These are phyloP conservation scores for Pseudotriccus pelzelni DNA, from an alignment of 2,797 vertebrate genomes.

Conservation along the genomic window DNA sequence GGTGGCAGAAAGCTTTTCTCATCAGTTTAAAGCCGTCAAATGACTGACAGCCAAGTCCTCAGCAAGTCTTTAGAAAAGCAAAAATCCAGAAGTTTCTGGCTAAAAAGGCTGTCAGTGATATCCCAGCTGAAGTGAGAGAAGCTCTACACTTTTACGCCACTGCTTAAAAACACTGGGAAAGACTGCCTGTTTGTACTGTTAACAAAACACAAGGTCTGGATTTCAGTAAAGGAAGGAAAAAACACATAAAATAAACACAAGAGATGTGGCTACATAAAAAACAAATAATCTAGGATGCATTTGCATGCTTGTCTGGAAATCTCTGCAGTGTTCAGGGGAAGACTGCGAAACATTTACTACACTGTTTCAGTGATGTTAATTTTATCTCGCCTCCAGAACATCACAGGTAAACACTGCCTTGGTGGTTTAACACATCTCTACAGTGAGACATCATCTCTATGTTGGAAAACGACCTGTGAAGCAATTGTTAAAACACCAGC, in stretches of 20 bases:
- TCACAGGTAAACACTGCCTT: background rate
- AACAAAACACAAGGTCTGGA: background rate
- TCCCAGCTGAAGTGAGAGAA: background rate
- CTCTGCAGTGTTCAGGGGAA: background rate
- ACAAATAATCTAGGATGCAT: background rate
- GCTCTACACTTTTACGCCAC: background rate
- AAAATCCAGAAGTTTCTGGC: background rate
- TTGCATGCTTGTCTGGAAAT: background rate
- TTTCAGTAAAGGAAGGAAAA: background rate
- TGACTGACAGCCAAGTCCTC: background rate
- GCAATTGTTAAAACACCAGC: background rate
- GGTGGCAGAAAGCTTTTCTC: background rate
- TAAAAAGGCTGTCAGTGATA: background rate
- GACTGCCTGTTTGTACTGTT: background rate
- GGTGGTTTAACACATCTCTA: background rate
- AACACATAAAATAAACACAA: background rate
- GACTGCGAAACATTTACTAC: background rate
- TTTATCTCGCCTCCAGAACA: background rate
- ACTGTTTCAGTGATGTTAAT: background rate
- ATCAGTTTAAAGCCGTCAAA: background rate
- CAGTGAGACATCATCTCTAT: background rate
- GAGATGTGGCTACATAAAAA: background rate
- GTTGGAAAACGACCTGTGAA: background rate
- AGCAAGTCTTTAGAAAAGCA: background rate
- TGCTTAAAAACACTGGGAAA: conserved; percentile 11